Evolutionary conservation across 2,888 invertebrate species (phyloP), one percentile per base, ranked within the genome.

Genomic region (Caenorhabditis virilis): DNA sequence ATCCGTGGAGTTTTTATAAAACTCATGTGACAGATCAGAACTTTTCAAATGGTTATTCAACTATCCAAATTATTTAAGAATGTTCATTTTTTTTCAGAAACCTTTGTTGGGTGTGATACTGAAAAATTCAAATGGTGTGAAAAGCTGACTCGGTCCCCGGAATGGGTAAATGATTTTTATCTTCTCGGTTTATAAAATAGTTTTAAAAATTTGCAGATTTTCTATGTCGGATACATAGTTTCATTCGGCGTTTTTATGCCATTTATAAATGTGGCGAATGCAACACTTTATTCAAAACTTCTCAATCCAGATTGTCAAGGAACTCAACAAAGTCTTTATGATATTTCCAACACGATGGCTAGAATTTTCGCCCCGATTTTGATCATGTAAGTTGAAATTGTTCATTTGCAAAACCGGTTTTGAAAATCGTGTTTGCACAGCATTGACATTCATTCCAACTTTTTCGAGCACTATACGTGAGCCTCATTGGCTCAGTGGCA

Each of bases 401-500:
- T n/a, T n/a, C n/a, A n/a, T n/a, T n/a, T n/a, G n/a, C n/a, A n/a
- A n/a, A n/a, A n/a, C n/a, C n/a, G n/a, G n/a, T n/a, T n/a, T n/a
- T n/a, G n/a, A n/a, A n/a, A n/a, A n/a, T n/a, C n/a, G n/a, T n/a
- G n/a, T n/a, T n/a, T n/a, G n/a, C n/a, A n/a, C n/a, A n/a, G n/a
- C n/a, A n/a, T n/a, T n/a, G n/a, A n/a, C n/a, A n/a, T n/a, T n/a
- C n/a, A n/a, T n/a, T n/a, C n/a, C n/a, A n/a, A 36, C n/a, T 35
- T 16, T 38, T 49, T 23, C 38, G 18, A 27, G 26, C 5, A 9
- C 7, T 43, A 5, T 5, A 11, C 7, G 18, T 20, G 18, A 6
- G 63, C 63, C 63, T 74, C 72, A 65, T 72, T 76, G 72, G 77
- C 77, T 77, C 75, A 77, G 75, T 70, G 75, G 77, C 74, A 76